These are phyloP conservation scores for Hipposideros larvatus DNA, from an alignment of 2,797 vertebrate species.

Conservation along the genomic window DNA sequence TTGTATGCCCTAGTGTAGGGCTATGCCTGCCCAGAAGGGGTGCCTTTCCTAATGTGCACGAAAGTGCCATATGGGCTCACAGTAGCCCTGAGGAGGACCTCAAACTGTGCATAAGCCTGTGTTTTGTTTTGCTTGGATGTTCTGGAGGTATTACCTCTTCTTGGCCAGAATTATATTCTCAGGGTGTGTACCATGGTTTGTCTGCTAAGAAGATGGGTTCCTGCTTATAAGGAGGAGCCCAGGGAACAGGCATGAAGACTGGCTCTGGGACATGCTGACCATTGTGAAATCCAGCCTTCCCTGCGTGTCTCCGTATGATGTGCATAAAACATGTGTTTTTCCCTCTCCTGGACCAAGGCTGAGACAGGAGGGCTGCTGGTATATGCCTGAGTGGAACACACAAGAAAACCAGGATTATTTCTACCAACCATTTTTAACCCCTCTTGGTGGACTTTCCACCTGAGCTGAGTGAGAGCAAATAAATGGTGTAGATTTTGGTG, in stretches of 20 bases:
- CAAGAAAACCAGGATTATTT: not conserved
- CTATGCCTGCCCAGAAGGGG: not conserved
- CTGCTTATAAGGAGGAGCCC: conserved; percentile 51
- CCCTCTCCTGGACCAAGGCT: not conserved
- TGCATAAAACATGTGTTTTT: not conserved
- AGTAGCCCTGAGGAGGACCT: not conserved
- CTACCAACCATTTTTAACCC: not conserved
- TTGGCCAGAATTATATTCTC: conserved; percentile 79
- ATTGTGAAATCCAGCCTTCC: conserved; percentile 10
- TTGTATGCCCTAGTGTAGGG: not conserved
- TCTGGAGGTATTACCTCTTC: conserved; percentile 70
- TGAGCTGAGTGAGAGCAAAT: not conserved
- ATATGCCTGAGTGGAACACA: not conserved
- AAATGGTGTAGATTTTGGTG: not conserved
- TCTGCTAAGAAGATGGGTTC: conserved; percentile 75
- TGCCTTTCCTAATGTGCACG: conserved; percentile 65
- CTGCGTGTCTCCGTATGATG: not conserved
- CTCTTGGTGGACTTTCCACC: not conserved
- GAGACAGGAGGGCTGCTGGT: not conserved
- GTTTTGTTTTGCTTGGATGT: conserved; percentile 70
- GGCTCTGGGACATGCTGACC: not conserved
- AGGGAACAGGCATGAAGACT: conserved; percentile 20
- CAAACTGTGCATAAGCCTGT: conserved; percentile 14
- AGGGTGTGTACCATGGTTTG: conserved; percentile 74
- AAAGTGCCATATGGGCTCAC: conserved; percentile 24